These are phyloP conservation scores for Habrosyne pyritoides DNA, from an alignment of 2,888 invertebrate genomes.

Conservation along the genomic window DNA sequence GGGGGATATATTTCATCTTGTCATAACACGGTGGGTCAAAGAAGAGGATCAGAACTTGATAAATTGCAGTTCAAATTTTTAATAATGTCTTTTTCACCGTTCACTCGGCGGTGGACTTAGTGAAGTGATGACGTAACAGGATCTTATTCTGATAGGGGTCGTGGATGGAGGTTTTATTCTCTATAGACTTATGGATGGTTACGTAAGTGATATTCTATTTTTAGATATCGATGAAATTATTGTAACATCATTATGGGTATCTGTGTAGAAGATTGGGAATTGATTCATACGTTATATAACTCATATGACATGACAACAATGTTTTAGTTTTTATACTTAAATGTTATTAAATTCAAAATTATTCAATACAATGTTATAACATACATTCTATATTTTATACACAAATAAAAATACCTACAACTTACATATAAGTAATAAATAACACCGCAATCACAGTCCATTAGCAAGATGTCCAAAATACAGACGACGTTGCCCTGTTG, in stretches of 20 bases:
- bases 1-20: conserved; percentile 79
- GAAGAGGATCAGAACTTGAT: conserved; percentile 74
- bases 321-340: no score
- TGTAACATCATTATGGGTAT: no score
- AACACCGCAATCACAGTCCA: no score
- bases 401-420: no score
- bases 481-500: no score
- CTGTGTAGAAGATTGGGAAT: not conserved
- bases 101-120: conserved; percentile 46
- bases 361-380: no score
- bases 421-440: no score
- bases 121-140: conserved; percentile 74
- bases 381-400: no score
- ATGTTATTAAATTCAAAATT: no score
- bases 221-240: not conserved
- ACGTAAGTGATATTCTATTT: not conserved
- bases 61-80: conserved; percentile 81
- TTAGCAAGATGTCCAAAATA: no score
- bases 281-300: not conserved
- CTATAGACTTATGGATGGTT: conserved; percentile 9
- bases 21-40: conserved; percentile 82
- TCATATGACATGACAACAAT: no score
- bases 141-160: conserved; percentile 55
- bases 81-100: conserved; percentile 83
- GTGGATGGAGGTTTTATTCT: conserved; percentile 18